Evolutionary conservation across 2,888 invertebrate species (phyloP), one percentile per base, ranked within the genome.

Genomic region (Brachyptera risi): DNA sequence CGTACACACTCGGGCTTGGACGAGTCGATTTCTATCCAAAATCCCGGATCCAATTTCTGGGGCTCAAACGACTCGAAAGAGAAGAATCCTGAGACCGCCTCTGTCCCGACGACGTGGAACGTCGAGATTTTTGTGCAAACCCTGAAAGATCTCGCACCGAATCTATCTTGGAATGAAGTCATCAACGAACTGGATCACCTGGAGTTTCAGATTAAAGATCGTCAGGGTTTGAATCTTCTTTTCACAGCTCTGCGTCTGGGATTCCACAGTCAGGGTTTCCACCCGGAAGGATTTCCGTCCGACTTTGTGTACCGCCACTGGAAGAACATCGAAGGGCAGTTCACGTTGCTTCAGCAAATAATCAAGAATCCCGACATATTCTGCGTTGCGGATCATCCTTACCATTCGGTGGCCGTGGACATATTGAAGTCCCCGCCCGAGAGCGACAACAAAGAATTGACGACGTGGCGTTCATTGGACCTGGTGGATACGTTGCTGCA

Each of bases 401-500:
- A 89, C 73, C 89, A 89, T 69, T 84, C 90, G 1, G 92, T 96
- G 1, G 83, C 88, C 1, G 87, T 92, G 47, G 95, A 96, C 69
- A 84, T 92, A 66, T 76, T 98, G 38, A 99, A 99, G 78, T 89
- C 93, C 11, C 89, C 92, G 4, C 97, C 97, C 0, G 98, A 98
- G 78, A 88, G 89, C 23, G 95, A 96, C 69, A 94, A 93, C 73
- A 92, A 96, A 74, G 96, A 96, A 73, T 84, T 96, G 49, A 85
- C 88, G 47, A 90, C 90, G 19, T 98, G 97, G 97, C 87, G 94
- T 67, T 96, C 93, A 1, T 75, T 96, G 62, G 94, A 96, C 73
- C 81, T 99, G 62, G 86, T 97, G 1, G 96, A 98, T 73, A 79
- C 92, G 26, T 76, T 99, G 56, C 76, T 99, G 62, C 86, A 86